Evolutionary conservation across 37 sponge, comb jelly and placozoan genomes (phyloP).

Genomic region (Diacarnus erythraeanus): DNA sequence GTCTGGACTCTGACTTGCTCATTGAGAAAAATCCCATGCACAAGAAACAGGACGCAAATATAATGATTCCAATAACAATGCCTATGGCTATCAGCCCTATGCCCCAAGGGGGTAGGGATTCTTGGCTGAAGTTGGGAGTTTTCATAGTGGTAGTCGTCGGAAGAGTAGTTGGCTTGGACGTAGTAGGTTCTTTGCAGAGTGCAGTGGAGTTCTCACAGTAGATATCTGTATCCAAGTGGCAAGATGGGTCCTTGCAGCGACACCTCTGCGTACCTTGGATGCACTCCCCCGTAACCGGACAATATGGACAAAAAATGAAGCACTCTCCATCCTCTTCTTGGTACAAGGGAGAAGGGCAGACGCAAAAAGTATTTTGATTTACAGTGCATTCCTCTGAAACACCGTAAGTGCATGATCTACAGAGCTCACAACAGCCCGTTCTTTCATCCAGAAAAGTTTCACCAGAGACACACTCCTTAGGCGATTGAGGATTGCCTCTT

Average conservation of each 20-base stretch:
- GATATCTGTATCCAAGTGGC: neutral
- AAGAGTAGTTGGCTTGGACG: neutral
- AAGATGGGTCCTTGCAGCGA: neutral
- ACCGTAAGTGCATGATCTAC: neutral
- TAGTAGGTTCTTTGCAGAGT: too few relatives aligned
- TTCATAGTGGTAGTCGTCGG: neutral
- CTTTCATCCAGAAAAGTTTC: neutral
- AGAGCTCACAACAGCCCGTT: neutral
- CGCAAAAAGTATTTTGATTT: neutral
- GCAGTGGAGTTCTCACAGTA: neutral
- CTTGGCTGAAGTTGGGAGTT: neutral
- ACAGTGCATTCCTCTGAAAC: neutral
- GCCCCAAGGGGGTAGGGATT: slow-evolving; percentile 28
- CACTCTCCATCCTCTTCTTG: neutral
- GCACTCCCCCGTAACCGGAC: neutral
- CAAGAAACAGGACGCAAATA: slow-evolving; percentile 44
- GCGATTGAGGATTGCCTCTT: neutral
- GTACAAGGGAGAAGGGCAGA: neutral
- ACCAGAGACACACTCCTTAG: neutral
- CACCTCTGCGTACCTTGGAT: neutral
- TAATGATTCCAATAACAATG: slow-evolving; percentile 59
- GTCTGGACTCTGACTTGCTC: neutral
- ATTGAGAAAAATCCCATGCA: slow-evolving; percentile 45
- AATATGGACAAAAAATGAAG: slow-evolving; percentile 2
- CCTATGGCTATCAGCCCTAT: slow-evolving; percentile 64